phyloP scores from a whole-genome alignment of 2,888 invertebrate genomes.

The Apodemia mormo region DNA sequence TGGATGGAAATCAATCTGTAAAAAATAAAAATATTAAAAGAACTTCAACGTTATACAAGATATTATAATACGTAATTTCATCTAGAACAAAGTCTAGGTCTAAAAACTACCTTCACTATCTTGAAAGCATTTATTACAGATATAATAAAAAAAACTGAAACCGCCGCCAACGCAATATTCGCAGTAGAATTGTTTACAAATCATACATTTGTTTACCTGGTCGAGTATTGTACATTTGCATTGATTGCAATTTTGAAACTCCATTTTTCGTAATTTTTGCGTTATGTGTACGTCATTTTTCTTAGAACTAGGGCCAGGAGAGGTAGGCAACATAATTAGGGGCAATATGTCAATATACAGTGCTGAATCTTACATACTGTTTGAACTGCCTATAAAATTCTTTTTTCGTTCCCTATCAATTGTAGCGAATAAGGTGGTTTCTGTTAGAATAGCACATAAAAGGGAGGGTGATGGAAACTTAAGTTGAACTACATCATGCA shows the following conservation, averaged over 20 bases:
- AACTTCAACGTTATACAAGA: too few relatives aligned
- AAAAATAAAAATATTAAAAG: too few relatives aligned
- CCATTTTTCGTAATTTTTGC: neutral
- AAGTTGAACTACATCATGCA: too few relatives aligned
- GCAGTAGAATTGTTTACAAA: neutral
- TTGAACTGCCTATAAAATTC: neutral
- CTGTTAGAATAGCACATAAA: too few relatives aligned
- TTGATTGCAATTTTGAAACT: neutral
- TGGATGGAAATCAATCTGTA: too few relatives aligned
- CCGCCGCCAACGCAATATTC: neutral
- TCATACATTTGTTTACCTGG: neutral
- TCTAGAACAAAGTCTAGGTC: too few relatives aligned
- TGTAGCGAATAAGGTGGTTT: neutral
- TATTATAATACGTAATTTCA: too few relatives aligned
- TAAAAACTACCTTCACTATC: neutral
- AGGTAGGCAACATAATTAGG: neutral
- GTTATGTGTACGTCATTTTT: neutral
- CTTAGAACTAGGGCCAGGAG: neutral
- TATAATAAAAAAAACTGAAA: neutral
- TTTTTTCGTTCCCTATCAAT: neutral
- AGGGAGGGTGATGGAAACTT: too few relatives aligned
- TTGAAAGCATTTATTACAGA: neutral
- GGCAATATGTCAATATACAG: neutral
- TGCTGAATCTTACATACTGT: neutral
- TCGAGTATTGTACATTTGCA: neutral